These are phyloP conservation scores for Glaucidium brasilianum DNA, from an alignment of 2,113 vertebrate species.

Conservation along the genomic window DNA sequence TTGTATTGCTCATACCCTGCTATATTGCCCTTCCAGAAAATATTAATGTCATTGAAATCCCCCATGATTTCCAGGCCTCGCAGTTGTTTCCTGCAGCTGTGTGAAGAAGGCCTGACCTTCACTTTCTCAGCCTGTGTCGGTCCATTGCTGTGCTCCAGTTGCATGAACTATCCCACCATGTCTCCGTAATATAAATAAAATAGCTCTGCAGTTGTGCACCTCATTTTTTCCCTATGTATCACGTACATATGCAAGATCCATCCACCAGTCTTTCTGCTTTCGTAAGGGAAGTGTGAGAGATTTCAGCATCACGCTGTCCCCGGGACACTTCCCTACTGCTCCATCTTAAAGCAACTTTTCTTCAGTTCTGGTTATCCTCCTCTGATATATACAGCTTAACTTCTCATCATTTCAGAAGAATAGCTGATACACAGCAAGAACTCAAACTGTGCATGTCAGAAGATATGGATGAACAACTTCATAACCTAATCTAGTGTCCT, in stretches of 20 bases:
- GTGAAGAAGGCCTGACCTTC: not conserved
- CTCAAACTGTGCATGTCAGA: not conserved
- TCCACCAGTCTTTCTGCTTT: not conserved
- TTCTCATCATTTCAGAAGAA: not conserved
- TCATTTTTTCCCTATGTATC: fast-evolving
- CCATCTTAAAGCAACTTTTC: not conserved
- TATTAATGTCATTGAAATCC: not conserved
- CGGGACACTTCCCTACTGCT: not conserved
- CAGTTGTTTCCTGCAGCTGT: not conserved
- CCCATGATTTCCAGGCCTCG: not conserved
- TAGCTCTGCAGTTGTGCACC: not conserved
- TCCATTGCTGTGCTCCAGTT: not conserved
- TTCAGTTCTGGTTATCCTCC: not conserved
- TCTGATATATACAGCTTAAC: not conserved
- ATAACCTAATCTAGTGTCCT: not conserved
- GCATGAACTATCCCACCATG: not conserved
- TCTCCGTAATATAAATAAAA: not conserved
- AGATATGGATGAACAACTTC: not conserved
- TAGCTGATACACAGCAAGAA: not conserved
- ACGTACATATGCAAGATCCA: fast-evolving
- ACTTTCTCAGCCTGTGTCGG: not conserved
- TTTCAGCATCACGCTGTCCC: not conserved
- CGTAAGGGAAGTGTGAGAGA: fast-evolving
- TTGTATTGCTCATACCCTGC: not conserved
- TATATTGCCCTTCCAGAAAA: not conserved